These are phyloP conservation scores for Corythornis vintsioides DNA, from an alignment of 2,113 vertebrate species.

Conservation along the genomic window DNA sequence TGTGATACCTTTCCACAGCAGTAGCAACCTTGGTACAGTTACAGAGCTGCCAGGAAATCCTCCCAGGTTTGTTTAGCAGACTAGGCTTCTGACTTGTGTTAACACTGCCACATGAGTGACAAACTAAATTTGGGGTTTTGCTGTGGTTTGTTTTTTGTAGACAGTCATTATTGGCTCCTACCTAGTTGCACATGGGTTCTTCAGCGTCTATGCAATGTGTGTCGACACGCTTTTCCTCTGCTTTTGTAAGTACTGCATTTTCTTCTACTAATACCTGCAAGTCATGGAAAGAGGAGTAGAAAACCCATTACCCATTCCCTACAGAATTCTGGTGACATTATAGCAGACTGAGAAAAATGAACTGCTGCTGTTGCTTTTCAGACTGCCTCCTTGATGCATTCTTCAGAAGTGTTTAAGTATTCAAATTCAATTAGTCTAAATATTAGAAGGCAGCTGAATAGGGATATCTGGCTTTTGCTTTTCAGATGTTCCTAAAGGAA, in stretches of 20 bases:
- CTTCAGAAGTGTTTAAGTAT: background rate
- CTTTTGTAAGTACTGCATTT: slow-evolving; percentile 88
- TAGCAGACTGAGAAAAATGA: background rate
- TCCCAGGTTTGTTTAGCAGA: background rate
- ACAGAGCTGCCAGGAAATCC: background rate
- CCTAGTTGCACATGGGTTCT: slow-evolving; percentile 92
- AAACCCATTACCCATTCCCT: background rate
- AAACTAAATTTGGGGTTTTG: background rate
- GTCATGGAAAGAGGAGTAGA: background rate
- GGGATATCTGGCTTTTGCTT: background rate
- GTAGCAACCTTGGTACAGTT: background rate
- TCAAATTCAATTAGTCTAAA: background rate
- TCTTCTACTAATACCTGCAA: background rate
- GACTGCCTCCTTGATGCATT: background rate
- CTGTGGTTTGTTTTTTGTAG: slow-evolving; percentile 73
- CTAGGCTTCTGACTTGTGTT: background rate
- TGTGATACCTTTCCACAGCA: background rate
- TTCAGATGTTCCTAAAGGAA: background rate
- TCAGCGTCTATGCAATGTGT: slow-evolving; percentile 96
- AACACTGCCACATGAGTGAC: background rate
- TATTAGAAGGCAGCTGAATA: background rate
- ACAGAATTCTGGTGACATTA: background rate
- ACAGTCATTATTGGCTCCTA: slow-evolving; percentile 91
- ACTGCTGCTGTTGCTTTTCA: background rate
- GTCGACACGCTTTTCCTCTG: slow-evolving; percentile 98